Percentiles rank a stretch among this genome's conserved stretches.
Evolutionary conservation across 2,113 vertebrate species (phyloP).

Genomic region (Tauraco erythrolophus): DNA sequence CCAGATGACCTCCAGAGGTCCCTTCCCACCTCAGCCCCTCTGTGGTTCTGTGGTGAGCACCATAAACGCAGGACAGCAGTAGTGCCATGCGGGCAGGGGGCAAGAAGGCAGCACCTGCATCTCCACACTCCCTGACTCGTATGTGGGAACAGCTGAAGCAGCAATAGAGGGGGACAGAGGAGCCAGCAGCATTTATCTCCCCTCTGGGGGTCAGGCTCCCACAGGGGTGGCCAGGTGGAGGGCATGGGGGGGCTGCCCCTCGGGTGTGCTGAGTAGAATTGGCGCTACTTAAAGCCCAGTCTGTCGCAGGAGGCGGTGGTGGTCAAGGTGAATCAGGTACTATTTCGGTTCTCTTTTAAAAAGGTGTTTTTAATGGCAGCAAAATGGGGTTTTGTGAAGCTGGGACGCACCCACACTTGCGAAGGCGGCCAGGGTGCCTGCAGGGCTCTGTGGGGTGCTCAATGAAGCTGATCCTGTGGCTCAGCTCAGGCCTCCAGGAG

Average conservation of each 20-base stretch:
- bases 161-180: background rate
- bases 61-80: background rate
- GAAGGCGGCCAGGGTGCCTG: background rate
- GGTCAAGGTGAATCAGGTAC: background rate
- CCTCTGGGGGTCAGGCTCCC: background rate
- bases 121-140: rapidly evolving
- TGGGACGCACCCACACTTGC: background rate
- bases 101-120: background rate
- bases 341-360: background rate
- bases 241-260: background rate
- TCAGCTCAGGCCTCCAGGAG: background rate
- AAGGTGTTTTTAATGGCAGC: background rate
- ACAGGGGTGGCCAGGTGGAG: rapidly evolving
- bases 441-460: background rate
- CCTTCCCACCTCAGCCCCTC: background rate
- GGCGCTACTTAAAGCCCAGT: background rate
- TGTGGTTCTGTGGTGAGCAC: background rate
- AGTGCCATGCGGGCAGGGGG: background rate
- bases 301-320: background rate
- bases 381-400: background rate
- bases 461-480: background rate
- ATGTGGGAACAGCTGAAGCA: background rate
- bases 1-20: background rate
- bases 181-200: background rate
- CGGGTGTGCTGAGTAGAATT: rapidly evolving